These are phyloP conservation scores for Hemibagrus guttatus DNA, from an alignment of 2,797 vertebrate species.

Conservation along the genomic window DNA sequence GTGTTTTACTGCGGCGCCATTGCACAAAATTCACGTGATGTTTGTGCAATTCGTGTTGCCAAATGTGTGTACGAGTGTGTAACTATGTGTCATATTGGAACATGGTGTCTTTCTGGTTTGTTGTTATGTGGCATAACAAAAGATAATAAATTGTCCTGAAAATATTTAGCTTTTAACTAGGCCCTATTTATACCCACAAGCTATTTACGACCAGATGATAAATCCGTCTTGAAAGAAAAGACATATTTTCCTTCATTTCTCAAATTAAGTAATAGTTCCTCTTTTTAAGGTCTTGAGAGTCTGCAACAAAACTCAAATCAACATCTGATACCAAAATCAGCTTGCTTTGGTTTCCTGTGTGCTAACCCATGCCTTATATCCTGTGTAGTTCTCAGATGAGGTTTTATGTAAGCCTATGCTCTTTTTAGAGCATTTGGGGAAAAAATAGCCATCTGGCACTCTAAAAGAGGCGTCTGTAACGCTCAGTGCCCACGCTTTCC, in stretches of 20 bases:
- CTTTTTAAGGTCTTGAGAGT: not conserved
- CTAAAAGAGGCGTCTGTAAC: slow-evolving; percentile 74
- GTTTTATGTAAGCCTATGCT: slow-evolving; percentile 63
- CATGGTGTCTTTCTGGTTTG: slow-evolving; percentile 1
- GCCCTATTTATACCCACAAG: not conserved
- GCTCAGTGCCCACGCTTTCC: slow-evolving; percentile 75
- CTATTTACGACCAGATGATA: not conserved
- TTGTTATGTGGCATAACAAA: not conserved
- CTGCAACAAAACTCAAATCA: not conserved
- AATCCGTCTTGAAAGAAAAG: not conserved
- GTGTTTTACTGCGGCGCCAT: not conserved
- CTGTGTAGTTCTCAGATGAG: not conserved
- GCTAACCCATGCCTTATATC: slow-evolving; percentile 20
- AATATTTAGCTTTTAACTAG: not conserved
- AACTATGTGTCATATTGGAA: not conserved
- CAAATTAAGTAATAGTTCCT: not conserved
- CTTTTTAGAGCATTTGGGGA: slow-evolving; percentile 56
- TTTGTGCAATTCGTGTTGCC: slow-evolving; percentile 13
- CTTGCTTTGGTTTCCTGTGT: slow-evolving; percentile 32
- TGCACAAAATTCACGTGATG: slow-evolving; percentile 10
- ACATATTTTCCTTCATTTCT: not conserved
- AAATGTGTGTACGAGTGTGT: slow-evolving; percentile 20
- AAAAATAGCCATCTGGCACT: slow-evolving; percentile 75
- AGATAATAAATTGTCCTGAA: not conserved
- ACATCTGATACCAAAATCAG: slow-evolving; percentile 19